Base-by-base conservation (phyloP, 2,113 vertebrate species). In the Mungos mungo region DNA sequence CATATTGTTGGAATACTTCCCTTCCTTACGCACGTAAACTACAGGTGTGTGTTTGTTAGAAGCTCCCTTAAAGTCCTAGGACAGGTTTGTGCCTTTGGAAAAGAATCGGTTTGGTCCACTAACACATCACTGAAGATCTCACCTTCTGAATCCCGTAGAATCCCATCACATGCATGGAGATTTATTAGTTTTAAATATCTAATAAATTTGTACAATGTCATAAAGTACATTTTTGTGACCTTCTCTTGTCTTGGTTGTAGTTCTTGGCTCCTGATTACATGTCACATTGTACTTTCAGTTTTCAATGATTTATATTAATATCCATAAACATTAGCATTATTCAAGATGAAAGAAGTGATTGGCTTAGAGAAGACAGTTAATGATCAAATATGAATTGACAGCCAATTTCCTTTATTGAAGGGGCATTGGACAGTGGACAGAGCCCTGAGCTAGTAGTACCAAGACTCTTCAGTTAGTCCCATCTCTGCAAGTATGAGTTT, bases 321-420 rank as follows among this genome's bases (percentile, higher is more conserved):
- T 82, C 41, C 18, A 79, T 57, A 82, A 76, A 65, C n/a, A 23
- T 38, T 10, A 5, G 63, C 54, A 86, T 84, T 77, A 63, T 38
- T 47, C 63, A 14, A 6, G 0, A 19, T 76, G 52, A n/a, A 92
- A 63, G 16, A 80, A 88, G 38, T 77, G 33, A 14, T 33, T 1
- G 0, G 3, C 50, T 83, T 96, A 93, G 38, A 81, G 81, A 92
- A 80, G 68, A 85, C 7, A 68, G 11, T 52, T 60, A 15, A 47
- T 81, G 25, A 91, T 77, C 52, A 95, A 38, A 41, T 74, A n/a
- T 60, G 74, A 87, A 57, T 41, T 77, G 50, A 95, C 4, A 80
- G 14, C 23, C 68, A 2, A 23, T 69, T 89, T 96, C 29, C 33
- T 29, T 96, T 76, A 63, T 81, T 5, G 10, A 77, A 95, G 52